These are phyloP conservation scores for Rhombomys opimus DNA, from an alignment of 2,113 vertebrate genomes.

Conservation along the genomic window DNA sequence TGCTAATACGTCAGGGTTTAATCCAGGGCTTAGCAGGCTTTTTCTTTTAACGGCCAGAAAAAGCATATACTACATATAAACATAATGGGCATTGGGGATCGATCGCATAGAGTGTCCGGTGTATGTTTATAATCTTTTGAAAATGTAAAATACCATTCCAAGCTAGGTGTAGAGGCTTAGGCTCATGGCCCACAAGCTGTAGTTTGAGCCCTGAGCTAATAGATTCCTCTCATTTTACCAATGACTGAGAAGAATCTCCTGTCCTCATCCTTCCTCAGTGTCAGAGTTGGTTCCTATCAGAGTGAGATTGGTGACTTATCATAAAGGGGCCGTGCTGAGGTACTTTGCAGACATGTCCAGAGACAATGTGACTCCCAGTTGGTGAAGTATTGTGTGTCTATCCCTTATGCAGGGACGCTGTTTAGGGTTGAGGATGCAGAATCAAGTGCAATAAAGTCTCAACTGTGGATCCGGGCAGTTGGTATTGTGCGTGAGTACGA, in stretches of 20 bases:
- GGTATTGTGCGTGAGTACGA: background rate
- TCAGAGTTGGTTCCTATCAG: background rate
- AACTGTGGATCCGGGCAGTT: background rate
- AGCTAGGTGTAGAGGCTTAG: background rate
- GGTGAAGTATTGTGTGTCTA: background rate
- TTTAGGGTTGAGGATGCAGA: background rate
- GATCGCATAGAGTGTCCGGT: background rate
- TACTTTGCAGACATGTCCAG: background rate
- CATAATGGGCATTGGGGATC: background rate
- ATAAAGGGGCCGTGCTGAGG: background rate
- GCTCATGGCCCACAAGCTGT: background rate
- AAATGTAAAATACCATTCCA: conserved; percentile 6
- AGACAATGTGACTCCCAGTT: background rate
- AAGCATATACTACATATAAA: background rate
- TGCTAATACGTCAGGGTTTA: background rate
- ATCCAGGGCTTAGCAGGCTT: background rate
- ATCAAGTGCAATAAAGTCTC: background rate
- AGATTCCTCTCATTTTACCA: conserved; percentile 5
- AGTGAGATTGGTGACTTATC: background rate
- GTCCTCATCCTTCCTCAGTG: background rate
- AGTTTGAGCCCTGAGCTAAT: background rate
- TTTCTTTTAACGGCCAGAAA: conserved; percentile 39
- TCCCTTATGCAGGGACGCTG: background rate
- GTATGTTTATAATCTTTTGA: background rate
- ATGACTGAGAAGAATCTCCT: background rate